Percentiles rank a stretch among this genome's conserved stretches.
Conservation (phyloP, 2,888 invertebrate species). For the Protophormia terraenovae region DNA sequence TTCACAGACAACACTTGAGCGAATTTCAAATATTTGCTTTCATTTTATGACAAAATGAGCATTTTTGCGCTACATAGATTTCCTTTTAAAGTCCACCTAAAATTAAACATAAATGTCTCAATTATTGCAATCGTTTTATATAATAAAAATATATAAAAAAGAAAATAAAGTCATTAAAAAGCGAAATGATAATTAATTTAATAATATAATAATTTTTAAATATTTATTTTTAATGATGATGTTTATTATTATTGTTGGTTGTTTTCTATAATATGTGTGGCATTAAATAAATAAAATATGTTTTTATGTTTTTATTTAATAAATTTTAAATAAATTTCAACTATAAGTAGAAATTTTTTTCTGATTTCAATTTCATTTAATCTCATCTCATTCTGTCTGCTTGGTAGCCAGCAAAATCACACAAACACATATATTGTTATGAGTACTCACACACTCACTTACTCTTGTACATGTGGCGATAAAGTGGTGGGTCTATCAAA, state of each 20-base stretch:
- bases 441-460: not conserved
- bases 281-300: conserved; percentile 57
- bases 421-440: not conserved
- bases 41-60: no score
- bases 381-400: not conserved
- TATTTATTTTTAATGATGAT: conserved; percentile 67
- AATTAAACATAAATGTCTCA: conserved; percentile 29
- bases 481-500: conserved; percentile 67
- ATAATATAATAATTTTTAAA: conserved; percentile 65
- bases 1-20: not conserved
- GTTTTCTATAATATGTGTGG: conserved; percentile 62
- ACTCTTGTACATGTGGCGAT: conserved; percentile 53
- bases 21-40: not conserved
- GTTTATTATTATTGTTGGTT: conserved; percentile 69
- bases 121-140: conserved; percentile 13
- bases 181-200: conserved; percentile 59
- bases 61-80: not conserved
- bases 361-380: conserved; percentile 36
- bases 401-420: not conserved
- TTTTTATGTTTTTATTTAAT: conserved; percentile 19
- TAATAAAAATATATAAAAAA: not conserved
- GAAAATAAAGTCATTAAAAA: conserved; percentile 36
- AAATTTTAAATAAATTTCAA: conserved; percentile 24
- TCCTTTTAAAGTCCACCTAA: not conserved
- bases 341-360: conserved; percentile 21